Evolutionary conservation across 2,797 vertebrate species (phyloP).

Genomic region (Argya squamiceps): DNA sequence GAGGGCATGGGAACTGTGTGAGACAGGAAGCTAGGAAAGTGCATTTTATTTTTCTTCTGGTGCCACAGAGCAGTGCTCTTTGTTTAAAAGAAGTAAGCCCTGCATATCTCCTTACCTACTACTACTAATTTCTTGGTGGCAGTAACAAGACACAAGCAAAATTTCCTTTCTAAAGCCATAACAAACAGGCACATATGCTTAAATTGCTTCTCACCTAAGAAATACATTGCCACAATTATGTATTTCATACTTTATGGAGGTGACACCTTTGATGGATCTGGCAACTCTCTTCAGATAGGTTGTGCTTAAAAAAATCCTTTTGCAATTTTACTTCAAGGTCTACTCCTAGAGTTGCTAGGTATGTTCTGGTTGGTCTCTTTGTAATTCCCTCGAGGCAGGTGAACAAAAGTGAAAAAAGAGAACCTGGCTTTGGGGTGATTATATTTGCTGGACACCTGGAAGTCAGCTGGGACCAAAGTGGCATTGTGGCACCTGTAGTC

Average conservation of each 20-base stretch:
- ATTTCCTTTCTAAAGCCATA: not conserved
- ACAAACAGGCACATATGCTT: fast-evolving
- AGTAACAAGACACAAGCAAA: not conserved
- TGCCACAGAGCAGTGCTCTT: not conserved
- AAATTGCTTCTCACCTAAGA: not conserved
- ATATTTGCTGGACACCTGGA: not conserved
- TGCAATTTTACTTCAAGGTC: not conserved
- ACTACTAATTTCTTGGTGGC: not conserved
- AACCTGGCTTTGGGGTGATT: not conserved
- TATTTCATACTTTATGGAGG: not conserved
- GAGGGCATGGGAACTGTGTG: not conserved
- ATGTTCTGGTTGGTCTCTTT: not conserved
- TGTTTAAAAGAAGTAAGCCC: not conserved
- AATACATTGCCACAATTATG: not conserved
- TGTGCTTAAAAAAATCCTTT: not conserved
- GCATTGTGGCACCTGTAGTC: not conserved
- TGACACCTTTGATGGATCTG: not conserved
- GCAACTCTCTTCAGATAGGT: not conserved
- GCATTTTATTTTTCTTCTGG: not conserved
- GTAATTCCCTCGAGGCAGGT: not conserved
- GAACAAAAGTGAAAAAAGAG: not conserved
- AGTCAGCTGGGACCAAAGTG: not conserved
- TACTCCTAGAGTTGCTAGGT: not conserved
- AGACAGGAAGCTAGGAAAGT: not conserved
- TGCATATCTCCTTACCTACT: not conserved